Base-by-base conservation (phyloP, 2,888 invertebrate genomes). In the Parochlus steinenii region DNA sequence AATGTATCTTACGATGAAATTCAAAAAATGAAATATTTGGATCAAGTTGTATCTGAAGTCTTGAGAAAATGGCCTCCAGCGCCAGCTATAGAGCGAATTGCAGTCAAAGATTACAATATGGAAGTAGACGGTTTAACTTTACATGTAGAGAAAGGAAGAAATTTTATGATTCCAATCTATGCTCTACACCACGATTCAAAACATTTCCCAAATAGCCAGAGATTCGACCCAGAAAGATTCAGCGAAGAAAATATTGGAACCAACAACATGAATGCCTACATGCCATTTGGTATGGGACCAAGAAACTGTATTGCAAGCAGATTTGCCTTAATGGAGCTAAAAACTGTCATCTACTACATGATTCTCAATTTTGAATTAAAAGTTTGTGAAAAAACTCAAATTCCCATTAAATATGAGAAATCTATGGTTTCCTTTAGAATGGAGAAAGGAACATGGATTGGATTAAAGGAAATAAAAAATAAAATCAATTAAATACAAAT, bases 171-270 rank as follows among this genome's bases (percentile, higher is more conserved):
- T 18, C 63, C 66, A 0, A 45, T 54, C 0, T 57, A 53, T 44
- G 55, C 56, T 0, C 45, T 66, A 25, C 70, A 71, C 39, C 59
- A 52, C n/a, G 63, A 69, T 46, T 58, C 65, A 0, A 47, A 61
- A 12, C 63, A 56, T 46, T 71, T 54, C 45, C 61, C 65, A 0
- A 54, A 71, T 10, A 71, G 71, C 0, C 43, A 51, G 0, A 64
- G 63, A 45, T 72, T 71, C 33, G 63, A 71, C 46, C 71, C 71
- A 6, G 60, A 68, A 41, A 49, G 71, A 12, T 72, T 71, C 43
- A 67, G 56, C 3, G 63, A 67, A 0, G 64, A 68, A 41, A 70
- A 69, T 45, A 67, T 64, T 42, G 50, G 54, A 1, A 57, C 57
- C n/a, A 62, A 64, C 11, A 44, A 54, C 8, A 58, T 60, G 1